A percentile compares a stretch with the other conserved stretches of the same genome.
Conservation (phyloP, 2,113 vertebrate species). For the Varanus salvator region DNA sequence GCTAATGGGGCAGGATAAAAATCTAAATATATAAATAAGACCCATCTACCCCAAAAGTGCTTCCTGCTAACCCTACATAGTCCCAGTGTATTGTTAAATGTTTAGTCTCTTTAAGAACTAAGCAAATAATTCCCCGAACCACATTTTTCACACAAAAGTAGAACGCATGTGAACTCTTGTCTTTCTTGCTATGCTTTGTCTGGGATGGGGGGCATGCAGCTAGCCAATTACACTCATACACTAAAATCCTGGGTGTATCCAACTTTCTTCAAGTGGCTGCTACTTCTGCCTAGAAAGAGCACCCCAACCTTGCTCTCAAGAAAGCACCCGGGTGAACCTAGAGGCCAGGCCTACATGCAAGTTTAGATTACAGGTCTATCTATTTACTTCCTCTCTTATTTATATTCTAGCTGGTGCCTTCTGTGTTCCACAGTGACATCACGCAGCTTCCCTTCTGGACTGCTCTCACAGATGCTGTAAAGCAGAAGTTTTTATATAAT, state of each 20-base stretch:
- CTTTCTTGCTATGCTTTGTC: background rate
- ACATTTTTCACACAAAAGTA: background rate
- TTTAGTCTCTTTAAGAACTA: background rate
- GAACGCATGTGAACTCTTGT: background rate
- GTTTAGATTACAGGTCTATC: background rate
- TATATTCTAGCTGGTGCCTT: background rate
- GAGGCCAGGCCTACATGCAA: background rate
- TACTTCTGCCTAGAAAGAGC: background rate
- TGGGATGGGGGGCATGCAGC: background rate
- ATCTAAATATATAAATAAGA: too few species aligned
- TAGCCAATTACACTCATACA: too few species aligned
- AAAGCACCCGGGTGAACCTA: background rate
- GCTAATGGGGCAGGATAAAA: too few species aligned
- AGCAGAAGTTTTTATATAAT: too few species aligned
- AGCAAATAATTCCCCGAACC: too few species aligned
- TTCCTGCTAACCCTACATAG: background rate
- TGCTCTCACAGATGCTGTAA: background rate
- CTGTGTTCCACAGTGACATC: background rate
- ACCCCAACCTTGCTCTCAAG: background rate
- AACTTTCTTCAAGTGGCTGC: background rate
- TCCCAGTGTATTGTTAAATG: background rate
- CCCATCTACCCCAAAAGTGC: background rate
- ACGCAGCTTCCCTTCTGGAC: background rate
- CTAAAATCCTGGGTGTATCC: background rate
- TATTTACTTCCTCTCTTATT: background rate